phyloP scores from a whole-genome alignment of 2,797 vertebrate species.

The Diceros bicornis region DNA sequence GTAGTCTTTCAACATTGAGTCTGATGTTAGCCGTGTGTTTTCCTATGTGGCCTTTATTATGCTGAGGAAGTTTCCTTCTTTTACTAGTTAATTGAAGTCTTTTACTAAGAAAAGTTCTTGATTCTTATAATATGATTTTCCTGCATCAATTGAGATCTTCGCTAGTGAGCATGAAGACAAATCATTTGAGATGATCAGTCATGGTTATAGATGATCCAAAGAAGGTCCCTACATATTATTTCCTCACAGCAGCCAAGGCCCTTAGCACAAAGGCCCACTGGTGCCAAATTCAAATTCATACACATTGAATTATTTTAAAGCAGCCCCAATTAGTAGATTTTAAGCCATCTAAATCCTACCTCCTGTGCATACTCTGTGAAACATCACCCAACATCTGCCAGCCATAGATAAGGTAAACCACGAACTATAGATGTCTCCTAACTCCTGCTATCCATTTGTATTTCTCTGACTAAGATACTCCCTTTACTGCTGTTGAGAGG shows the following conservation, averaged over 20 bases:
- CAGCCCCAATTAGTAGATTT: neutral
- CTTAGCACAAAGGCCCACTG: neutral
- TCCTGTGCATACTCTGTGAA: neutral
- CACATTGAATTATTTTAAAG: neutral
- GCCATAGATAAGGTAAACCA: neutral
- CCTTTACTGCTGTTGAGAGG: no score
- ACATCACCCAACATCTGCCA: neutral
- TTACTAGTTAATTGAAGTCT: no score
- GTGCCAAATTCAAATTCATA: neutral
- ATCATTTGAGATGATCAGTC: neutral
- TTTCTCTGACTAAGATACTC: neutral
- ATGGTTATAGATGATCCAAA: neutral
- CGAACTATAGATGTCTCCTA: neutral
- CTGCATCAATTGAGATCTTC: no score
- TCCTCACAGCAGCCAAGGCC: neutral
- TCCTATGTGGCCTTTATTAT: no score
- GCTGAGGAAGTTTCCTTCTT: no score
- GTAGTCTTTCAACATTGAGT: no score
- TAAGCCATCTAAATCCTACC: neutral
- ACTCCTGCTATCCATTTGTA: neutral
- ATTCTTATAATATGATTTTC: no score
- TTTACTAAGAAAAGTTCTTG: no score
- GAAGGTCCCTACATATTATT: neutral
- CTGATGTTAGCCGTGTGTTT: no score
- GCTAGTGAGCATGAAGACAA: neutral